Base-by-base conservation (phyloP, 1,140 invertebrate genomes). In the Leucophenga varia region DNA sequence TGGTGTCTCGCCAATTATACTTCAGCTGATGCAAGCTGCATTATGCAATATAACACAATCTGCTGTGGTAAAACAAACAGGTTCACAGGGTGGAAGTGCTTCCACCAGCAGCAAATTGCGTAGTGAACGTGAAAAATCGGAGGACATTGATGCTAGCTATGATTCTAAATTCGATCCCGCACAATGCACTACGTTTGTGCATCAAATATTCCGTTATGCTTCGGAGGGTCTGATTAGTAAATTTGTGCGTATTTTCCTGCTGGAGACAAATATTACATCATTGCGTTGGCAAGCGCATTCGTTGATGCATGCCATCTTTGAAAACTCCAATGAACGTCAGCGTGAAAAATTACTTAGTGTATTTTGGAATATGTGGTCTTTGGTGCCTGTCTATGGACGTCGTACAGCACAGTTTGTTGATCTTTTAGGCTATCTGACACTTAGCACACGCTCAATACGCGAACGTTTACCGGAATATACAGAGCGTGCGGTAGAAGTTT, bases 381-480 rank as follows among this genome's bases (percentile, higher is more conserved):
- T 90, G 34, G 78, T 98, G 22, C 91, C 93, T 1, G 84, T 87
- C 40, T 97, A 95, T 72, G 96, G 95, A 2, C 81, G 90, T 1
- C 93, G 97, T 76, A 93, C 94, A 2, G 87, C 91, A 0, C 95
- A 98, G 76, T 98, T 97, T 79, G 94, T 97, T 1, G 95, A 98
- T 76, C 78, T 98, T 0, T 80, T 98, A 1, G 95, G 95, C 1
- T 97, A 93, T 75, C 92, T 96, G 64, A 90, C 91, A 0, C 79
- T 96, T 0, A 93, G 91, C 71, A 93, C 84, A 0, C 58, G 69
- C 18, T 60, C 54, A 19, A 71, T 59, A 10, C 55, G 49, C 0
- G 72, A 76, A 5, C 79, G 85, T 61, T 81, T 88, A 67, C 79
- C 86, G 54, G 81, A 85, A 31, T 93, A 92, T 67, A 86, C 95